Conservation (phyloP, 1,140 invertebrate species). For the Drosophila setifemur region DNA sequence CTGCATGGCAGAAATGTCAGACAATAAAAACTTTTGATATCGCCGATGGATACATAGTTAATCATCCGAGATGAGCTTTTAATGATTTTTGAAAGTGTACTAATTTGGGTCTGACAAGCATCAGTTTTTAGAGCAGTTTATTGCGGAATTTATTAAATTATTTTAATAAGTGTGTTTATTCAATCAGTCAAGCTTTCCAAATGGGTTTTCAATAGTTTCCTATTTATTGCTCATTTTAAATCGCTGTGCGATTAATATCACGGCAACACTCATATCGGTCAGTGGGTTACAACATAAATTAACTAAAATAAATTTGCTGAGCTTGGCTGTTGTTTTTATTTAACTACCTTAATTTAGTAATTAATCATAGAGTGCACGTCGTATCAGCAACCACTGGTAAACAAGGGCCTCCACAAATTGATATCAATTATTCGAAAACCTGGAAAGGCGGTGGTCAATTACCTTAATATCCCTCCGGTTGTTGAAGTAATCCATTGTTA, state of each 20-base stretch:
- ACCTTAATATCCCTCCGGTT: conserved; percentile 64
- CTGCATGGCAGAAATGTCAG: conserved; percentile 34
- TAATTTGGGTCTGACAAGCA: conserved; percentile 9
- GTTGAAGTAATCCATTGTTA: conserved; percentile 71
- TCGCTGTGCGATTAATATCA: no score
- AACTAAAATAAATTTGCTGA: no score
- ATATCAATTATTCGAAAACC: conserved; percentile 17
- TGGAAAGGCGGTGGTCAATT: conserved; percentile 24
- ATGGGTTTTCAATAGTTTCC: no score
- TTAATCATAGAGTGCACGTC: conserved; percentile 19
- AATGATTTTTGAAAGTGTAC: conserved; percentile 31
- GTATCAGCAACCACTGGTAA: conserved; percentile 28
- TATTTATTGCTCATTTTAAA: no score
- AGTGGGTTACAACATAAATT: no score
- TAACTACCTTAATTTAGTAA: no score
- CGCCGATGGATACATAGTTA: conserved; percentile 18
- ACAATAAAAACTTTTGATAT: conserved; percentile 16
- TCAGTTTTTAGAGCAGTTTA: conserved; percentile 4
- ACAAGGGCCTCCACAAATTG: conserved; percentile 11
- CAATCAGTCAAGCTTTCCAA: conserved; percentile 11
- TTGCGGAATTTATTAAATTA: conserved; percentile 1
- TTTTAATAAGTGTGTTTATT: conserved; percentile 11
- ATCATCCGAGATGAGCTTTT: conserved; percentile 34
- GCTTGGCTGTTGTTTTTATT: no score
- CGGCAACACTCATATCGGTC: no score